These are phyloP conservation scores for Tarsius wallacei DNA, from an alignment of 2,797 vertebrate genomes.

Conservation along the genomic window DNA sequence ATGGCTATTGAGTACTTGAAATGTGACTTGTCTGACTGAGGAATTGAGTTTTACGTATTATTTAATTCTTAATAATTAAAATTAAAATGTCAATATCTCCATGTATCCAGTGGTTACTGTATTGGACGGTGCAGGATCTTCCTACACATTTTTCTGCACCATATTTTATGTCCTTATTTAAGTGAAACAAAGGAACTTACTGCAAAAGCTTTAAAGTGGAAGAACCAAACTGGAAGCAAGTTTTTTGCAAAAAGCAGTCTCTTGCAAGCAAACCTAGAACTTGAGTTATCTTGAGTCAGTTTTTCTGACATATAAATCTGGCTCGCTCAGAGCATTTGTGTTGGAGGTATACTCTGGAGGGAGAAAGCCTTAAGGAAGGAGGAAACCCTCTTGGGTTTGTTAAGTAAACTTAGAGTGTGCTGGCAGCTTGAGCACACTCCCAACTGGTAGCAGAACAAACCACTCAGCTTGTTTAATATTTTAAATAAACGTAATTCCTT, in stretches of 20 bases:
- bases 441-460: neutral
- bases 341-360: rapidly evolving
- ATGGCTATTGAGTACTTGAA: neutral
- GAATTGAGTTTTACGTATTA: neutral
- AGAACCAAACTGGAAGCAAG: neutral
- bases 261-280: neutral
- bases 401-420: rapidly evolving
- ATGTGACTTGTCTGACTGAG: neutral
- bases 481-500: neutral
- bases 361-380: neutral
- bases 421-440: neutral
- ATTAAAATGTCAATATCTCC: neutral
- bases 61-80: neutral
- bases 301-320: neutral
- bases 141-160: rapidly evolving
- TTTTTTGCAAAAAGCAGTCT: neutral
- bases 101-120: neutral
- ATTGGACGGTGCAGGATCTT: neutral
- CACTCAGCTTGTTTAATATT: neutral
- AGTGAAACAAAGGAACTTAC: neutral
- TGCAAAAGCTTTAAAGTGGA: neutral
- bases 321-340: neutral
- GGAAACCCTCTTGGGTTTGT: rapidly evolving
- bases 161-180: neutral
- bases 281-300: neutral